phyloP scores from a whole-genome alignment of 2,888 invertebrate genomes.

The Ennomos fuscantarius region DNA sequence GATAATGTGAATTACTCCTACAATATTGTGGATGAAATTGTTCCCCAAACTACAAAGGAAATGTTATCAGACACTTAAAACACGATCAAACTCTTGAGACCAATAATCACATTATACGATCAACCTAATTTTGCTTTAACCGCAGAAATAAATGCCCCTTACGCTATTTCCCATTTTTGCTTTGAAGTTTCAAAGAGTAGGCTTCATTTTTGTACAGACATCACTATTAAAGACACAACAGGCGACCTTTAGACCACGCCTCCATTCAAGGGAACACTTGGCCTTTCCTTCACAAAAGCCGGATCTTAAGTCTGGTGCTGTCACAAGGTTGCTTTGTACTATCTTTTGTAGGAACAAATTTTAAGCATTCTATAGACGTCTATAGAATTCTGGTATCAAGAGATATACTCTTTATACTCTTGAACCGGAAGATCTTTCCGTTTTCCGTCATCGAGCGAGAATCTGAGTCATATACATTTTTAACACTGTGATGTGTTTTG shows the following conservation, averaged over 20 bases:
- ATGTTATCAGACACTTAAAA: slow-evolving; percentile 3
- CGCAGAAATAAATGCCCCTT: slow-evolving; percentile 21
- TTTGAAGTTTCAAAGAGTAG: slow-evolving; percentile 43
- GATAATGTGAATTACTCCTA: too few relatives aligned
- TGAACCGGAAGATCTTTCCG: too few relatives aligned
- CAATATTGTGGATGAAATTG: too few relatives aligned
- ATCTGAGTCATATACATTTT: too few relatives aligned
- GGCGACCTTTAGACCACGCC: slow-evolving; percentile 65
- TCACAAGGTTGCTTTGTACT: slow-evolving; percentile 54
- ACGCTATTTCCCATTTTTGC: slow-evolving; percentile 16
- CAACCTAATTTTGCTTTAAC: slow-evolving; percentile 21
- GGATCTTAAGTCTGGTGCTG: slow-evolving; percentile 54
- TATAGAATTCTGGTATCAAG: neutral
- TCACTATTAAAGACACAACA: slow-evolving; percentile 67
- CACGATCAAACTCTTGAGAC: slow-evolving; percentile 3
- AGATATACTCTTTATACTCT: too few relatives aligned
- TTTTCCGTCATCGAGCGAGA: too few relatives aligned
- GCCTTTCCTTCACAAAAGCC: slow-evolving; percentile 68
- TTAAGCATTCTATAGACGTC: neutral
- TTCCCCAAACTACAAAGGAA: neutral
- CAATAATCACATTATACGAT: slow-evolving; percentile 21
- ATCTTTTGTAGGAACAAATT: slow-evolving; percentile 28
- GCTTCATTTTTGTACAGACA: slow-evolving; percentile 59
- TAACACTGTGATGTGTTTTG: too few relatives aligned
- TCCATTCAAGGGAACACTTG: slow-evolving; percentile 67